Percentiles rank a stretch among this genome's conserved stretches.
Evolutionary conservation across 2,888 invertebrate species (phyloP).

Genomic region (Ophioninae sp.): DNA sequence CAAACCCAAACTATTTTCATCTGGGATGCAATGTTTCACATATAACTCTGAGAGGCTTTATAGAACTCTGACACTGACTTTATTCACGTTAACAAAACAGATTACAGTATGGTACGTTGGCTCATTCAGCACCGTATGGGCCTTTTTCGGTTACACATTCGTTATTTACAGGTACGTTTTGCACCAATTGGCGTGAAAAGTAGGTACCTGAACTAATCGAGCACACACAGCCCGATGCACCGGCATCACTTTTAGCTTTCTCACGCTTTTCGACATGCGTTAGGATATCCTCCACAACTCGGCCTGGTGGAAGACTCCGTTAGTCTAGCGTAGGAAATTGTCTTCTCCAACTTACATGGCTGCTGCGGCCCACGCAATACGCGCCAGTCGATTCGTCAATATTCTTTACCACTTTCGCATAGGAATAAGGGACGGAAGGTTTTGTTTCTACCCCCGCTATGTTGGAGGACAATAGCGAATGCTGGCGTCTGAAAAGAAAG

Average conservation of each 20-base stretch:
- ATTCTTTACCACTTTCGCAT: conserved; percentile 17
- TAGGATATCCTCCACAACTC: conserved; percentile 27
- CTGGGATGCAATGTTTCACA: not conserved
- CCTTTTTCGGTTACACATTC: conserved; percentile 47
- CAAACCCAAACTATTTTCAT: not conserved
- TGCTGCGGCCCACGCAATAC: conserved; percentile 54
- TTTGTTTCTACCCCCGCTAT: conserved; percentile 60
- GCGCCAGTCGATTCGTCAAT: conserved; percentile 51
- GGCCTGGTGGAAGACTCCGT: not conserved
- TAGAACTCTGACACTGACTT: not conserved
- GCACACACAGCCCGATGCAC: conserved; percentile 43
- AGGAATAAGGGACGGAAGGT: not conserved
- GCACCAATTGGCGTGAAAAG: conserved; percentile 54
- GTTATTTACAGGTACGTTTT: conserved; percentile 36
- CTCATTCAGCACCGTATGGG: conserved; percentile 10
- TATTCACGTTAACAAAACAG: conserved; percentile 21
- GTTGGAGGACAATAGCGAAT: conserved; percentile 55
- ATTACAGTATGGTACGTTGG: conserved; percentile 47
- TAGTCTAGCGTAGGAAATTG: conserved; percentile 17
- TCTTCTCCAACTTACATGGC: conserved; percentile 19
- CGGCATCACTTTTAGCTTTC: conserved; percentile 27
- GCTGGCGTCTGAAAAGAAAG: conserved; percentile 4
- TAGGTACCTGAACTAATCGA: conserved; percentile 53
- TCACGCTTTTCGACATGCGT: conserved; percentile 5
- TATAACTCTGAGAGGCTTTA: too few species aligned